phyloP scores from a whole-genome alignment of 2,888 invertebrate species.

The Melitaea athalia region DNA sequence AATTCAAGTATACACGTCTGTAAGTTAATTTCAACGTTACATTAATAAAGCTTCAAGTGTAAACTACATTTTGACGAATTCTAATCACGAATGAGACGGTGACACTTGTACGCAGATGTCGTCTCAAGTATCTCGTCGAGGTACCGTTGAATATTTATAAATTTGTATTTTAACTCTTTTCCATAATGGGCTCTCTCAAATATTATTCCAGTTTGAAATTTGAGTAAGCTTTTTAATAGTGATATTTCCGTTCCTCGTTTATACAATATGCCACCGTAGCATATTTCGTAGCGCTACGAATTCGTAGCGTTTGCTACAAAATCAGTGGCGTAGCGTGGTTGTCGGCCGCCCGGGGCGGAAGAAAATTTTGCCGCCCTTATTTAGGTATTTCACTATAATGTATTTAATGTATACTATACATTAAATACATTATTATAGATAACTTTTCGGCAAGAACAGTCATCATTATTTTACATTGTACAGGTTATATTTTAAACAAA shows the following conservation, averaged over 20 bases:
- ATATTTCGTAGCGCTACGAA: constrained; percentile 30
- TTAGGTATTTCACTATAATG: too few species aligned
- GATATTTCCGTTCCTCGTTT: not conserved
- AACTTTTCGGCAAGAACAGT: too few species aligned
- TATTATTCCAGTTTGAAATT: not conserved
- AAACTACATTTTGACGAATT: not conserved
- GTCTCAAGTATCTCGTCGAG: not conserved
- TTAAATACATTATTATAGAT: too few species aligned
- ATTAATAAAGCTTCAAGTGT: not conserved
- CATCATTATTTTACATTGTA: too few species aligned
- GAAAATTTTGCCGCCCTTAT: too few species aligned
- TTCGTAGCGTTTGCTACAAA: constrained; percentile 17
- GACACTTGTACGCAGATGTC: constrained; percentile 6
- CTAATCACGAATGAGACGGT: not conserved
- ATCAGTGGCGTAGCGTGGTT: too few species aligned
- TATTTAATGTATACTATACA: too few species aligned
- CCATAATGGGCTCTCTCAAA: constrained; percentile 7
- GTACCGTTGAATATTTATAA: constrained; percentile 17
- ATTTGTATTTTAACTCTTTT: constrained; percentile 7
- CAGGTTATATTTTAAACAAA: too few species aligned
- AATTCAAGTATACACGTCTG: not conserved
- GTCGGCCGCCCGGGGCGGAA: too few species aligned
- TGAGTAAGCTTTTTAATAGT: not conserved
- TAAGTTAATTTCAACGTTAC: not conserved
- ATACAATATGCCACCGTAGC: constrained; percentile 22